Evolutionary conservation across 2,797 vertebrate genomes (phyloP).

Genomic region (Hippocampus kuda): DNA sequence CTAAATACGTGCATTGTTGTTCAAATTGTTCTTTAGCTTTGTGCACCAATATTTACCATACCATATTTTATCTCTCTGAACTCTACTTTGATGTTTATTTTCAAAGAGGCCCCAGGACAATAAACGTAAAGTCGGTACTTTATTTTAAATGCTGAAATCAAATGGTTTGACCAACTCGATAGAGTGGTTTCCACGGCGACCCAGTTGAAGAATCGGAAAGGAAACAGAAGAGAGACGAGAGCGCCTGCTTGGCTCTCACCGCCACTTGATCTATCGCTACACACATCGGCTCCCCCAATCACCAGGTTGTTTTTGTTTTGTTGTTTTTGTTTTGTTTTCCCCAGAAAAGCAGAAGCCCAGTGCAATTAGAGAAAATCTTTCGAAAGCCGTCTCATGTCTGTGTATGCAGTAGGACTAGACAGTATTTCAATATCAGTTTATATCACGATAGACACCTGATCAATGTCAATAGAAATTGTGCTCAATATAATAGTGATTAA

Average conservation of each 20-base stretch:
- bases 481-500: too few relatives aligned
- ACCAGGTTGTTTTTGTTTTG: background rate
- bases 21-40: too few relatives aligned
- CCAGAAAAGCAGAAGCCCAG: background rate
- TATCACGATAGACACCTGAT: too few relatives aligned
- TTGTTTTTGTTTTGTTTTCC: background rate
- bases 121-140: background rate
- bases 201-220: constrained; percentile 19
- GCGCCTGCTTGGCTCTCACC: constrained; percentile 6
- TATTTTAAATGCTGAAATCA: constrained; percentile 11
- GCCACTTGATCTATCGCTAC: background rate
- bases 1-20: too few relatives aligned
- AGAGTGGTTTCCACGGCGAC: constrained; percentile 50
- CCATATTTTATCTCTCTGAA: too few relatives aligned
- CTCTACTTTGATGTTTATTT: background rate
- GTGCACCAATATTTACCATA: too few relatives aligned
- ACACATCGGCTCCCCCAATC: background rate
- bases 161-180: constrained; percentile 28
- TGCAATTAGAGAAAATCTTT: background rate
- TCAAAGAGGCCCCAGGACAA: background rate
- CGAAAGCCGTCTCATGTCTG: background rate
- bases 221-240: constrained; percentile 18
- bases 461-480: too few relatives aligned
- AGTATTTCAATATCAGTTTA: background rate
- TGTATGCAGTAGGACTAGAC: background rate